Percentiles rank a stretch among this genome's conserved stretches.
phyloP scores from a whole-genome alignment of 2,888 invertebrate species.

The Ligdia adustata region DNA sequence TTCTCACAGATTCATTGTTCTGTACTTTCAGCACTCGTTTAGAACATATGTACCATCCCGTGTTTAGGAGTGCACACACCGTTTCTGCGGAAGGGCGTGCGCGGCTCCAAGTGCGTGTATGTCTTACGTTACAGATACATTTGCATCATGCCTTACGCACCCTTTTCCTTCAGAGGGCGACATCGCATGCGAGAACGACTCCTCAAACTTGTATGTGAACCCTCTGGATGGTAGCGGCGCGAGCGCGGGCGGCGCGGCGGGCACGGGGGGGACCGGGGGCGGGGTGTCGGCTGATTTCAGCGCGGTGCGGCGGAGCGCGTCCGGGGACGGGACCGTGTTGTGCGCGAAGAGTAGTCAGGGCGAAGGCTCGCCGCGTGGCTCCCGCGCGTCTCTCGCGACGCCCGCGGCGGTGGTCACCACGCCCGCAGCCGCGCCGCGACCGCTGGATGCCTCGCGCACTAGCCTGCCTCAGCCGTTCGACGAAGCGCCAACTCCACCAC shows the following conservation, averaged over 20 bases:
- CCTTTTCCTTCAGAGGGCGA: conserved; percentile 95
- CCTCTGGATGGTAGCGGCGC: conserved; percentile 89
- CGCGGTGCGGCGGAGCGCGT: conserved; percentile 91
- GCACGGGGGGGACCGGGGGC: conserved; percentile 58
- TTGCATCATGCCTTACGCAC: conserved; percentile 98
- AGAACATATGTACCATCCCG: conserved; percentile 21
- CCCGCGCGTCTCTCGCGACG: conserved; percentile 74
- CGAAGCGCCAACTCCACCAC: conserved; percentile 50
- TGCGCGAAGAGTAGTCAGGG: conserved; percentile 85
- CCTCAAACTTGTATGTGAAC: conserved; percentile 95
- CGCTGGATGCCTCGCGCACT: conserved; percentile 72
- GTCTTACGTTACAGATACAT: conserved; percentile 94
- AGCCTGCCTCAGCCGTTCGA: conserved; percentile 71
- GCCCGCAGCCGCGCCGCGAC: conserved; percentile 40
- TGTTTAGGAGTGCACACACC: conserved; percentile 35
- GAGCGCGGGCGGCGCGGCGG: conserved; percentile 50
- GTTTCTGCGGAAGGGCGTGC: conserved; percentile 46
- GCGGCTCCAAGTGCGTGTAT: conserved; percentile 77
- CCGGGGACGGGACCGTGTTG: conserved; percentile 89
- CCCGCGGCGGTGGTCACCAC: conserved; percentile 47
- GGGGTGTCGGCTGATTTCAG: conserved; percentile 68
- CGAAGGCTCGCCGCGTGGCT: conserved; percentile 76
- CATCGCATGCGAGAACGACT: conserved; percentile 87
- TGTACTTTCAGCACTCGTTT: conserved; percentile 30
- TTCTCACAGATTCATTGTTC: conserved; percentile 23